phyloP scores from a whole-genome alignment of 2,797 vertebrate species.

The Onychomys leucogaster region DNA sequence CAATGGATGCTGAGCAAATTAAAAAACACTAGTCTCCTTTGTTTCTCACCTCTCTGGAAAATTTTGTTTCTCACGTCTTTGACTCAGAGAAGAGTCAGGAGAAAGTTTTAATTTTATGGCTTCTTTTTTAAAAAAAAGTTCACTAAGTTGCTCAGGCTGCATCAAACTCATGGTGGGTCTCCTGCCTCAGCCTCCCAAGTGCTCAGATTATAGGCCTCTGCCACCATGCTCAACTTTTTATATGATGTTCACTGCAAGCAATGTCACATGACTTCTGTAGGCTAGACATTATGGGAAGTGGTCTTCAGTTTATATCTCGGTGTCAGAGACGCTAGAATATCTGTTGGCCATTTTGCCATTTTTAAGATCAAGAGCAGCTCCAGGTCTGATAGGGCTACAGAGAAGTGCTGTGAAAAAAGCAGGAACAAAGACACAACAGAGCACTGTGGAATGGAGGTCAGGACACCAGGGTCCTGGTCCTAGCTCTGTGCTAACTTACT shows the following conservation, averaged over 20 bases:
- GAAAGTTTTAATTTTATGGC: not conserved
- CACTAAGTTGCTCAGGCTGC: not conserved
- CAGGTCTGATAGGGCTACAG: slow-evolving; percentile 1
- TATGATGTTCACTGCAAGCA: not conserved
- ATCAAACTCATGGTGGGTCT: not conserved
- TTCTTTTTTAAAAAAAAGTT: not conserved
- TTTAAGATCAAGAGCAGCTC: slow-evolving; percentile 74
- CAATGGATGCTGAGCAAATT: not conserved
- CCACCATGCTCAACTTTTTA: not conserved
- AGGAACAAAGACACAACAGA: not conserved
- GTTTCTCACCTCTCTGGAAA: slow-evolving; percentile 10
- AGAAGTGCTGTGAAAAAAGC: not conserved
- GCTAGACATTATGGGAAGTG: slow-evolving; percentile 2
- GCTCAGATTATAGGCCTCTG: not conserved
- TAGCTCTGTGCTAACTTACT: slow-evolving; percentile 13
- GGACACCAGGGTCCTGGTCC: not conserved
- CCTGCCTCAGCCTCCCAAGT: not conserved
- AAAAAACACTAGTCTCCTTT: not conserved
- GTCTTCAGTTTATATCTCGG: slow-evolving; percentile 7
- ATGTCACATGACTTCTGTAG: slow-evolving; percentile 22
- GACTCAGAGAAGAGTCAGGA: not conserved
- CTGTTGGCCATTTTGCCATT: slow-evolving; percentile 81
- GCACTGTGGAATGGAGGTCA: not conserved
- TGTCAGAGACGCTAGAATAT: slow-evolving; percentile 21
- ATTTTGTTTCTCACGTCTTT: slow-evolving; percentile 18